A percentile compares a stretch with the other conserved stretches of the same genome.
These are phyloP conservation scores for Platanista minor DNA, from an alignment of 2,113 vertebrate genomes.

Conservation along the genomic window DNA sequence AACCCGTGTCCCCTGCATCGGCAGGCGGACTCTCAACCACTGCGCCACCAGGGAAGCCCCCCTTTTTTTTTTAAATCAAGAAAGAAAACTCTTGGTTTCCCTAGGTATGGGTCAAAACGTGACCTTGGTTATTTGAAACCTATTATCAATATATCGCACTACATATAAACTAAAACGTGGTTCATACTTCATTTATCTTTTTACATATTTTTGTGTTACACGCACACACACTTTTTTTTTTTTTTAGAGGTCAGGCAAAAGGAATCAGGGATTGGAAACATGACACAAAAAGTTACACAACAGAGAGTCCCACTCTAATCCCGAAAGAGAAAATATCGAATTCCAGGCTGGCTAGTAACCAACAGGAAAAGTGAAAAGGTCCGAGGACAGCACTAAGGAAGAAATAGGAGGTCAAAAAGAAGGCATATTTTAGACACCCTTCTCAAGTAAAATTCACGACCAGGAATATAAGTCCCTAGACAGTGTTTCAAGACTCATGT, in stretches of 20 bases:
- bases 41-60: no score
- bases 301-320: background rate
- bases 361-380: background rate
- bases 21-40: no score
- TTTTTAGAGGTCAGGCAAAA: background rate
- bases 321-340: background rate
- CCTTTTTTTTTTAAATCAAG: no score
- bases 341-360: background rate
- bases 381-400: background rate
- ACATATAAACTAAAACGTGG: background rate
- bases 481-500: background rate
- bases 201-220: background rate
- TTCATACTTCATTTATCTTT: background rate
- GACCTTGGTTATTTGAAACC: background rate
- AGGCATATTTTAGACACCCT: background rate
- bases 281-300: background rate
- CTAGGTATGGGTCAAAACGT: background rate
- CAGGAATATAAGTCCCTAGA: background rate
- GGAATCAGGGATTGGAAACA: background rate
- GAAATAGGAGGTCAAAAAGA: background rate
- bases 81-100: conserved; percentile 7
- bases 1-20: no score
- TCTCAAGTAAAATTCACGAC: background rate
- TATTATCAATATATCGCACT: background rate
- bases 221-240: background rate